Evolutionary conservation across 37 sponge, comb jelly and placozoan genomes (phyloP).

Genomic region (Halichondria panicea): DNA sequence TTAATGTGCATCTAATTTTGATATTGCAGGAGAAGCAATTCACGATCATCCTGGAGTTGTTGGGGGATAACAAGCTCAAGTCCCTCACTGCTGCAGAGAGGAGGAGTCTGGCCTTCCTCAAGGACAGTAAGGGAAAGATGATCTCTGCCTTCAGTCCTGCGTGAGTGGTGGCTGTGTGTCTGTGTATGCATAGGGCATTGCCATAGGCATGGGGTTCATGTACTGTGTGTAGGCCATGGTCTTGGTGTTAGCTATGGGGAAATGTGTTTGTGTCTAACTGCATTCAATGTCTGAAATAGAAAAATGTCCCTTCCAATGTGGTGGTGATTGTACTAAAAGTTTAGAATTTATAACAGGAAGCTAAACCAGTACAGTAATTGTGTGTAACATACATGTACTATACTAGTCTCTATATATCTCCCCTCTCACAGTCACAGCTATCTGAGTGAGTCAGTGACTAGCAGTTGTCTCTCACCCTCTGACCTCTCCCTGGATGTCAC

Average conservation of each 20-base stretch:
- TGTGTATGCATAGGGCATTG: neutral
- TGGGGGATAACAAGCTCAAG: slow-evolving; percentile 65
- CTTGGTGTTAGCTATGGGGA: too few species aligned
- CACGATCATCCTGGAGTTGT: slow-evolving; percentile 72
- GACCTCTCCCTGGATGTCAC: slow-evolving; percentile 44
- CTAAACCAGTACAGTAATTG: too few species aligned
- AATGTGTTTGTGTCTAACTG: too few species aligned
- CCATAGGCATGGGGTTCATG: neutral
- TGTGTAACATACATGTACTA: too few species aligned
- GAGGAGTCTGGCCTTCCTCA: slow-evolving; percentile 58
- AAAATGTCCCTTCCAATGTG: too few species aligned
- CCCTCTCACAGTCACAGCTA: slow-evolving; percentile 6
- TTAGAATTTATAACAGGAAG: too few species aligned
- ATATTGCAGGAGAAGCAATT: slow-evolving; percentile 68
- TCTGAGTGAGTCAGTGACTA: slow-evolving; percentile 29
- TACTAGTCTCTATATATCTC: too few species aligned
- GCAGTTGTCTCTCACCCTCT: slow-evolving; percentile 59
- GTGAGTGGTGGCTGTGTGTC: neutral
- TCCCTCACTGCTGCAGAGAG: slow-evolving; percentile 71
- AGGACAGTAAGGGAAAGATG: slow-evolving; percentile 9
- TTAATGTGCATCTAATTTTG: neutral
- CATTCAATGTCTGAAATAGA: too few species aligned
- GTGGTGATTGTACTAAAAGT: too few species aligned
- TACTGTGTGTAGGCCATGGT: neutral
- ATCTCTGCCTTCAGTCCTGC: slow-evolving; percentile 5